Evolutionary conservation across 92 coral and sea anemone genomes (phyloP), one percentile per base, ranked within the genome.

Genomic region (Pocillopora meandrina): DNA sequence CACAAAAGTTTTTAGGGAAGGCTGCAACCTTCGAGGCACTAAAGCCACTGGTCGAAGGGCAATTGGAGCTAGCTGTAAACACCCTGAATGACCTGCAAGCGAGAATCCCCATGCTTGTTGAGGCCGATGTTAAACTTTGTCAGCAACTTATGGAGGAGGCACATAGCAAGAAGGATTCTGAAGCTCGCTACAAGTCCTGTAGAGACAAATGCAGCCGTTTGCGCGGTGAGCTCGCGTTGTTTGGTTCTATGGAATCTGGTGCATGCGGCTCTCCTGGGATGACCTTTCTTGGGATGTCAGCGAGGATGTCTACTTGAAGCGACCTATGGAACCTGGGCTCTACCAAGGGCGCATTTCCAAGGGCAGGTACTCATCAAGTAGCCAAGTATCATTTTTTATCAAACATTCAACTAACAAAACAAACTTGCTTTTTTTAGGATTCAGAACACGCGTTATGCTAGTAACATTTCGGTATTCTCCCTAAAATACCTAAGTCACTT

Each of bases 211-310:
- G 74, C 65, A n/a, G 20, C 56, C 7, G 47, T 31, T 20, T 87
- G 49, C 80, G 87, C 31, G 77, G 60, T 13, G 74, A 73, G 0
- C 70, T 87, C 36, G 58, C 35, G 4, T 35, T 67, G 21, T 81
- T 87, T 35, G 76, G 80, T 9, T 16, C 69, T 52, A 2, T 26
- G 64, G 76, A 87, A 64, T 74, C 21, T 18, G 82, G 18, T 19
- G 71, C 55, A n/a, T 75, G 76, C 12, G 20, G 1, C 67, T 87
- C 49, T 64, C 78, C 49, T 76, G 74, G 80, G 52, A 57, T 56
- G 77, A 81, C 71, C 78, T 87, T 2, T 49, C 65, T 0, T 87
- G 90, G 90, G 69, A 87, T 47, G 75, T 67, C 23, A 63, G 33
- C 33, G 81, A n/a, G 5, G 66, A 65, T 1, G 64, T 65, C n/a